A percentile compares a stretch with the other conserved stretches of the same genome.
Conservation (phyloP, 2,113 vertebrate genomes). For the Gymnobelideus leadbeateri region DNA sequence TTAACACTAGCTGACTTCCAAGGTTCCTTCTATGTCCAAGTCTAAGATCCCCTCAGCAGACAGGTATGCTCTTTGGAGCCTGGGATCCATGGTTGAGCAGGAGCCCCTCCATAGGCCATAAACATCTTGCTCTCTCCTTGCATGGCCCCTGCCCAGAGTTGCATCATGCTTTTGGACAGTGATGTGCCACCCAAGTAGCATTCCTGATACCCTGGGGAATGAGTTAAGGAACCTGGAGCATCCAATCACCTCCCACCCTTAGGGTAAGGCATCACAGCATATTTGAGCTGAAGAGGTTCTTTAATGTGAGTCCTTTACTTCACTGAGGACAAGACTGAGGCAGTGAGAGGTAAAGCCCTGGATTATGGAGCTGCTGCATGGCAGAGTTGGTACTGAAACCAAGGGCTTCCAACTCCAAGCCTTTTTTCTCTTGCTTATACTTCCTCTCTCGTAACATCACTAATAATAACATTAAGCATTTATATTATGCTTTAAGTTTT, state of each 20-base stretch:
- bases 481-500: background rate
- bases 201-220: background rate
- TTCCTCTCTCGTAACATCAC: background rate
- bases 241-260: background rate
- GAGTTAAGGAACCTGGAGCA: background rate
- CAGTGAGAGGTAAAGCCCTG: background rate
- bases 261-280: background rate
- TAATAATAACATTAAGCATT: background rate
- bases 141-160: background rate
- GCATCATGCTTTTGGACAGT: constrained; percentile 5
- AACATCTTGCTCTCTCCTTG: background rate
- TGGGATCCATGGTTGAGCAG: background rate
- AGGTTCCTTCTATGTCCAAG: background rate
- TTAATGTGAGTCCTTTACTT: background rate
- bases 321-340: background rate
- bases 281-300: background rate
- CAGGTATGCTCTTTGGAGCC: background rate
- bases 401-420: background rate
- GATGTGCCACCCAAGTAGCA: background rate
- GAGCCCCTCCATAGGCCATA: background rate
- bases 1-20: background rate
- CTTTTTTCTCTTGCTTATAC: background rate
- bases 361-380: background rate
- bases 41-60: background rate
- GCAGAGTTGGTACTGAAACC: background rate